Base-by-base conservation (phyloP, 2,113 vertebrate genomes). In the Pongo abelii region DNA sequence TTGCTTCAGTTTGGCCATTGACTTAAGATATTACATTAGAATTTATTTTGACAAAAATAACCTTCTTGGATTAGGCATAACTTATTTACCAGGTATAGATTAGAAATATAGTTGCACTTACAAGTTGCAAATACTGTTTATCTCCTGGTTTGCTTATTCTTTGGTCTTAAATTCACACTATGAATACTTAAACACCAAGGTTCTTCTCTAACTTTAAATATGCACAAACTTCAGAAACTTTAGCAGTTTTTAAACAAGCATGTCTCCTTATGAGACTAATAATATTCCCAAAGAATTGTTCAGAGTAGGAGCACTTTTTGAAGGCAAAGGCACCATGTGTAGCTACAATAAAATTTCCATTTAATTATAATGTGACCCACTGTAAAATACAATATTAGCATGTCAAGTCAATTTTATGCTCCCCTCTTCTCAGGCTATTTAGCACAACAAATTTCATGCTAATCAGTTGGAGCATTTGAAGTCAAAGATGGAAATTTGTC, bases 351-450 rank as follows among this genome's bases (percentile, higher is more conserved):
- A 38, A 84, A 96, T 96, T 72, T 46, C n/a, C 23, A 96, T 96
- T 69, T 98, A 97, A 97, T 97, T 97, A 86, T 92, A 97, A 88
- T 96, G 64, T 88, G 94, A 95, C 83, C 91, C 27, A 32, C 89
- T 94, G 38, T 89, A 98, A 84, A 92, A 94, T 92, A 96, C 95
- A 48, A 96, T 97, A 98, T 97, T 95, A 98, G 97, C 77, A 89
- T 79, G 98, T 97, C 98, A 98, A 98, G 95, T 96, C 84, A 86
- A 97, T 92, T 98, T 98, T 96, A 85, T 95, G 96, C 97, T 98
- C 52, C 10, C 91, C 95, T 97, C 40, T 98, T 97, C 79, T 96
- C 69, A 97, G 74, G 32, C 55, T 98, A 90, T 96, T 98, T 75
- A 32, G 70, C 78, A 92, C 70, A 98, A 98, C 90, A 98, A 95